phyloP scores from a whole-genome alignment of 2,888 invertebrate genomes.

The Chesias legatella region DNA sequence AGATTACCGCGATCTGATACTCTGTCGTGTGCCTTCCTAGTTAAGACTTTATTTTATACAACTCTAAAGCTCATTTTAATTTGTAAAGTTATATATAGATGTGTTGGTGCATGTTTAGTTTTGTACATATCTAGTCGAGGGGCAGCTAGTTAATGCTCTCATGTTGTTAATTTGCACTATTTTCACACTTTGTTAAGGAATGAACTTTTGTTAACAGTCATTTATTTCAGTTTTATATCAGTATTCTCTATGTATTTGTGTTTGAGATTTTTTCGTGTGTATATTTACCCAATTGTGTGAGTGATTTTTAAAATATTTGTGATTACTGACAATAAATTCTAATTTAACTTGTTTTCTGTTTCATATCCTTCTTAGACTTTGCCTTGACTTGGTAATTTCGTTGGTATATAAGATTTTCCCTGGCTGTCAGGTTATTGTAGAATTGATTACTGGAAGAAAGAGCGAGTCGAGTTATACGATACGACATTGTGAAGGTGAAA shows the following conservation, averaged over 20 bases:
- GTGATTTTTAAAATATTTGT: slow-evolving; percentile 25
- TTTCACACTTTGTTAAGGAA: slow-evolving; percentile 6
- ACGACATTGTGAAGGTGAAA: too few species aligned
- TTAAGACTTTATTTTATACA: slow-evolving; percentile 33
- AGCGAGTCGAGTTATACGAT: too few species aligned
- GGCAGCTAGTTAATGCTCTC: slow-evolving; percentile 43
- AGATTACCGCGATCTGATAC: slow-evolving; percentile 68
- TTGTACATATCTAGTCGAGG: slow-evolving; percentile 48
- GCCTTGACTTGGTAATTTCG: too few species aligned
- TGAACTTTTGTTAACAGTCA: background rate
- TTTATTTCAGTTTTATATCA: slow-evolving; percentile 5
- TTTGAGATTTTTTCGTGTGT: slow-evolving; percentile 27
- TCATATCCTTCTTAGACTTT: slow-evolving; percentile 8
- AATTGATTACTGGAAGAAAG: too few species aligned
- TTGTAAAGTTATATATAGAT: slow-evolving; percentile 25
- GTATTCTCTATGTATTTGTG: slow-evolving; percentile 23
- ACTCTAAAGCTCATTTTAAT: slow-evolving; percentile 30
- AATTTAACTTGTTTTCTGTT: slow-evolving; percentile 28
- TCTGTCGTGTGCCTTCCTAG: slow-evolving; percentile 56
- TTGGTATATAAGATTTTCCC: too few species aligned
- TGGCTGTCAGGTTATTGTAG: too few species aligned
- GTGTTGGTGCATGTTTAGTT: slow-evolving; percentile 25
- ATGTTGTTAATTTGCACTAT: slow-evolving; percentile 29
- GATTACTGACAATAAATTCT: slow-evolving; percentile 49
- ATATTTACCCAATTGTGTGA: slow-evolving; percentile 25